phyloP scores from a whole-genome alignment of 2,113 vertebrate species.

The Philantomba maxwellii region DNA sequence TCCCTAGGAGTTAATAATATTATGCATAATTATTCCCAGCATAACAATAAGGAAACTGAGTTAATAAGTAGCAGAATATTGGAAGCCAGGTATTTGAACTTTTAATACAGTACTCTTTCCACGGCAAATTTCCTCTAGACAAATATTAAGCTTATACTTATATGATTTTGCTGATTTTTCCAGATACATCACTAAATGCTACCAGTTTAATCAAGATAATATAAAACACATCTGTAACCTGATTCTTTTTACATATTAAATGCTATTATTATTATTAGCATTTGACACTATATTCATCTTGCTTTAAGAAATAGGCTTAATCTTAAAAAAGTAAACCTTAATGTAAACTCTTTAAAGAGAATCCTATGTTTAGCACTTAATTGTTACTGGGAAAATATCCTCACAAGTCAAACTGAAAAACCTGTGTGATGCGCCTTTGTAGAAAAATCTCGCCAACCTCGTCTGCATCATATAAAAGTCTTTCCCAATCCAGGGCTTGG shows the following conservation, averaged over 20 bases:
- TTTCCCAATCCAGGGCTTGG: background rate
- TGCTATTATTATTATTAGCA: background rate
- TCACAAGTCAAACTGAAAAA: background rate
- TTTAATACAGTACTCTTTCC: background rate
- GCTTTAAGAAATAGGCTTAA: background rate
- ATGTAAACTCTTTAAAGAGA: background rate
- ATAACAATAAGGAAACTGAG: conserved; percentile 47
- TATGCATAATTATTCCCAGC: conserved; percentile 27
- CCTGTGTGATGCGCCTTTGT: background rate
- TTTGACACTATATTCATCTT: background rate
- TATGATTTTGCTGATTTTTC: background rate
- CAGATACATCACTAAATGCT: background rate
- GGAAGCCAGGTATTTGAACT: background rate
- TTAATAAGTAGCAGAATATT: conserved; percentile 21
- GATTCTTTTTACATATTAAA: background rate
- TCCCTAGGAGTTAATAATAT: conserved; percentile 24
- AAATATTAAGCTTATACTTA: conserved; percentile 15
- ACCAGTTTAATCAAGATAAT: background rate
- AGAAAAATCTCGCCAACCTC: background rate
- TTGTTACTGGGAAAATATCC: background rate
- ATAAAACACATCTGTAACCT: background rate
- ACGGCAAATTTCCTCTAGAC: background rate
- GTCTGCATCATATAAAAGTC: background rate
- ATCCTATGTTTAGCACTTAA: background rate
- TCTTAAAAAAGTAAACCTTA: background rate